phyloP scores from a whole-genome alignment of 37 sponge, comb jelly and placozoan genomes.

The Eunapius fragilis region DNA sequence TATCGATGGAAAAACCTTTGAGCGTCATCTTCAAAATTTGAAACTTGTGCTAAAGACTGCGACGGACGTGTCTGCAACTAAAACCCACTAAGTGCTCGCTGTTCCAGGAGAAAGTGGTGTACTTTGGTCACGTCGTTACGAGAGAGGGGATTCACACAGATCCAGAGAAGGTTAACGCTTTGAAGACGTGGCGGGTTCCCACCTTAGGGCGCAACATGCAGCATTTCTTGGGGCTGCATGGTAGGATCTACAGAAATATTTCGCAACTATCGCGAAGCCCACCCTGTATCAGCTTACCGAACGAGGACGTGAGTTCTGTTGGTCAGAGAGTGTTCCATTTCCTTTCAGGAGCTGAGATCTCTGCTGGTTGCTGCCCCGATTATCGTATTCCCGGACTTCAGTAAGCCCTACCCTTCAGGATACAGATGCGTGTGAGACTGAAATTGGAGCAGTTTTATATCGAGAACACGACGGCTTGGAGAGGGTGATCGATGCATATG shows the following conservation, averaged over 20 bases:
- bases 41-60: constrained; percentile 20
- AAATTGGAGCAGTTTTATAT: too few relatives aligned
- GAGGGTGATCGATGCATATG: too few relatives aligned
- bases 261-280: constrained; percentile 27
- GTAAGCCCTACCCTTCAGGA: neutral
- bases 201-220: too few relatives aligned
- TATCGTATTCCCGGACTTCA: neutral
- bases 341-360: too few relatives aligned
- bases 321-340: too few relatives aligned
- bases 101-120: constrained; percentile 8
- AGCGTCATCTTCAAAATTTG: constrained; percentile 16
- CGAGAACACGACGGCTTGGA: too few relatives aligned
- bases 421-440: too few relatives aligned
- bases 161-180: constrained; percentile 17
- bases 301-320: too few relatives aligned
- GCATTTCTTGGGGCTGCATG: too few relatives aligned
- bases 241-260: too few relatives aligned
- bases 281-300: too few relatives aligned
- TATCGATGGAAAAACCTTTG: constrained; percentile 18
- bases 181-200: constrained; percentile 34
- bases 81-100: constrained; percentile 1
- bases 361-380: neutral
- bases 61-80: constrained; percentile 15
- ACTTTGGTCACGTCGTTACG: constrained; percentile 37
- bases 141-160: constrained; percentile 11